Evolutionary conservation across 2,888 invertebrate species (phyloP), one percentile per base, ranked within the genome.

Genomic region (Patella depressa): DNA sequence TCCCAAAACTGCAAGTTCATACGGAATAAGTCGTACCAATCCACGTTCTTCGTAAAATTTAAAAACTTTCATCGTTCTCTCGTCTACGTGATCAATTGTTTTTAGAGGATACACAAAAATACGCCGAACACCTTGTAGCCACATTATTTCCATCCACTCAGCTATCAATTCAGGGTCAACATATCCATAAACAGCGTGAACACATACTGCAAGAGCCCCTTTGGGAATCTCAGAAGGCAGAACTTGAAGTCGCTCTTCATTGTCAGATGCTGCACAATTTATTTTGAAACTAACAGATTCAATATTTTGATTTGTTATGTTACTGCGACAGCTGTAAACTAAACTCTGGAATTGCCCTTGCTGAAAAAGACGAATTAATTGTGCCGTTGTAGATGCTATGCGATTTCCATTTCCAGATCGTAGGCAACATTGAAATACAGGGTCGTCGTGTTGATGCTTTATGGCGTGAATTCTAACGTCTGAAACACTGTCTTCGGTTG

Each of bases 151-250:
- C 65, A 65, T 65, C 65, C 65, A 65, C 24, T 65, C 65, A 24
- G 24, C 65, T 5, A 65, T 24, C 11, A 65, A 65, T 65, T 65
- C 19, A 12, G 65, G 19, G 14, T 65, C 24, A 11, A 65, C 24
- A 65, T 65, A 65, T 24, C 65, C 65, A 65, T 65, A 65, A 65
- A 65, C 65, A 19, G 65, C 65, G 14, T 65, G 65, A 12, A 65
- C 65, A 24, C 65, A 65, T 11, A 65, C 24, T 24, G 65, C 19
- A 24, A 65, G 24, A 14, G 2, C 65, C 9, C 65, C 19, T 3
- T 19, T 65, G 2, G 65, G 65, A 11, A 24, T 2, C 24, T 65
- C 65, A 24, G 65, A 4, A 9, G 45, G 45, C 45, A 45, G 45
- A 45, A 45, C 45, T 45, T 45, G 7, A 7, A 45, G 45, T 45